Base-by-base conservation (phyloP, 2,888 invertebrate genomes). In the Mechanitis mazaeus region DNA sequence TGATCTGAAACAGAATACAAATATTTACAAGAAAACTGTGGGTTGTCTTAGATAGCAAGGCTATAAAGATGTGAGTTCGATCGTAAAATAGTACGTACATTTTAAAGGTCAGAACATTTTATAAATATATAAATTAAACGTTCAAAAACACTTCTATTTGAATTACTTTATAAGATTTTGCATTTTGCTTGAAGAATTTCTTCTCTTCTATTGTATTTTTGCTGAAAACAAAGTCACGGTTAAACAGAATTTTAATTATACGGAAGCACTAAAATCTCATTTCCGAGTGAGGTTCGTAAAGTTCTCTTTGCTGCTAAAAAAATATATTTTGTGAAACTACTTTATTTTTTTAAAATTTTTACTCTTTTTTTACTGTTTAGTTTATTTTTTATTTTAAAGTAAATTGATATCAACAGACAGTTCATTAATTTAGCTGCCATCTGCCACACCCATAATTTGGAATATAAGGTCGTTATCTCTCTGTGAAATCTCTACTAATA, bases 401-500 rank as follows among this genome's bases (percentile, higher is more conserved):
- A 42, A 42, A 11, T 42, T 50, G 50, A 50, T 31, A 11, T 31
- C 50, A 31, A 28, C 31, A 2, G 31, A 50, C 6, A 50, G 50
- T 50, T 50, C 64, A 64, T 56, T 68, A 68, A 64, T 66, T 68
- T 64, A 59, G 4, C 42, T 9, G 42, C 11, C 11, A 61, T 58
- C 59, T 62, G 65, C 62, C 64, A 62, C 61, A 63, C 64, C 64
- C 61, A 56, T 64, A 45, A 58, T 56, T 59, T 67, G 63, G 28
- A 55, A 60, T 61, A 62, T 61, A 65, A 66, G 60, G 56, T 54
- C 64, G 64, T 67, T 71, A 72, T 71, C 71, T 64, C 56, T 60
- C 60, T 65, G 67, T 68, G 64, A 61, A 66, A 67, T 69, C 69
- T 65, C 59, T 31, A 64, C 67, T 69, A 71, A 72, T 70, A 65